phyloP scores from a whole-genome alignment of 2,888 invertebrate species.

The Noctua comes region DNA sequence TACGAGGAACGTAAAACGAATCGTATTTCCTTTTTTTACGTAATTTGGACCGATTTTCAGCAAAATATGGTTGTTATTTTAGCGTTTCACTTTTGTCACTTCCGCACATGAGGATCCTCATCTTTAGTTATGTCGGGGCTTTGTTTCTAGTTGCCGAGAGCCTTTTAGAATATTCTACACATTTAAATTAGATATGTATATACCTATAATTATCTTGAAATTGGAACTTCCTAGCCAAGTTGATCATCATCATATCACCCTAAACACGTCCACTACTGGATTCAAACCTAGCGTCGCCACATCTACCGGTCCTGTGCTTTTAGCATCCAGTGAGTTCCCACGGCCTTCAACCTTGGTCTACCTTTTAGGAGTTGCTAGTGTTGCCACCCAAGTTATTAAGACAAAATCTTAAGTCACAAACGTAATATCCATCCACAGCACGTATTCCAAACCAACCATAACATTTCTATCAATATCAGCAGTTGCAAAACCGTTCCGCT shows the following conservation, averaged over 20 bases:
- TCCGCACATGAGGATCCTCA: not conserved
- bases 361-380: not conserved
- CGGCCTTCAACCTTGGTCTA: not conserved
- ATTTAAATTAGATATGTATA: not conserved
- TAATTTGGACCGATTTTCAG: constrained; percentile 34
- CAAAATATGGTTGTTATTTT: constrained; percentile 3
- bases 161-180: not conserved
- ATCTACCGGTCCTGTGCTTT: not conserved
- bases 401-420: constrained; percentile 6
- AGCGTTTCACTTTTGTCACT: constrained; percentile 24
- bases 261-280: not conserved
- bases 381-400: not conserved
- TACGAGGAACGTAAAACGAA: constrained; percentile 40
- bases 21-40: constrained; percentile 32
- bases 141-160: not conserved
- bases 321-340: not conserved
- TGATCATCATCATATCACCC: not conserved
- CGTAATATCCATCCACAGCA: constrained; percentile 10
- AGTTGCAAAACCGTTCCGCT: constrained; percentile 57
- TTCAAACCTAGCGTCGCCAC: not conserved
- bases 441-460: constrained; percentile 26
- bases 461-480: constrained; percentile 42
- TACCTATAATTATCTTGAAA: not conserved
- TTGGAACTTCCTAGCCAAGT: not conserved
- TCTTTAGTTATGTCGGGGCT: not conserved